Evolutionary conservation across 2,797 vertebrate genomes (phyloP).

Genomic region (Cercopithecus petaurista): DNA sequence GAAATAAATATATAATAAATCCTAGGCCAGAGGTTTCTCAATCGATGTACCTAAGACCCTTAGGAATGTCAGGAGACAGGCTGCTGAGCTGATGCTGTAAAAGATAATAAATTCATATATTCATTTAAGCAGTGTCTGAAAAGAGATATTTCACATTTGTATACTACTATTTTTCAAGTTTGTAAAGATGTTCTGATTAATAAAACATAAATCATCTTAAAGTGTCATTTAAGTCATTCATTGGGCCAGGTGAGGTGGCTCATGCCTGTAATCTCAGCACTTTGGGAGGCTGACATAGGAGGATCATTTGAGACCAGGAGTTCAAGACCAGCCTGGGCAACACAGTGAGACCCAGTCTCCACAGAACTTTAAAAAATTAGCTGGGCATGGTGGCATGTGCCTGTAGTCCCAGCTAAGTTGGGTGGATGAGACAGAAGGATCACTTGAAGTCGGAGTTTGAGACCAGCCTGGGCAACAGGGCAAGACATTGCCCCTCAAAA

Average conservation of each 20-base stretch:
- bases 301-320: background rate
- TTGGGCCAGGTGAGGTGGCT: background rate
- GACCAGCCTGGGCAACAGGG: background rate
- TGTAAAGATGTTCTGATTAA: background rate
- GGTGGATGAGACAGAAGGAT: background rate
- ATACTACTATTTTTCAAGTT: background rate
- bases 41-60: background rate
- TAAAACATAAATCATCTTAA: conserved; percentile 19
- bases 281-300: background rate
- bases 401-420: background rate
- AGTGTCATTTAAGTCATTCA: background rate
- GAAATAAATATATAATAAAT: conserved; percentile 1
- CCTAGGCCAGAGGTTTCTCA: background rate
- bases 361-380: background rate
- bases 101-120: background rate
- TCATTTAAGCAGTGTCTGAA: background rate
- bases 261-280: background rate
- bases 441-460: background rate
- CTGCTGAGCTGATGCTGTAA: background rate
- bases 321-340: background rate
- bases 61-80: background rate
- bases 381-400: background rate
- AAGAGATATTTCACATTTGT: background rate
- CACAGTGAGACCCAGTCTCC: background rate
- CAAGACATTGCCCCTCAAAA: background rate